Evolutionary conservation across 2,113 vertebrate species (phyloP).

Genomic region (Perccottus glenii): DNA sequence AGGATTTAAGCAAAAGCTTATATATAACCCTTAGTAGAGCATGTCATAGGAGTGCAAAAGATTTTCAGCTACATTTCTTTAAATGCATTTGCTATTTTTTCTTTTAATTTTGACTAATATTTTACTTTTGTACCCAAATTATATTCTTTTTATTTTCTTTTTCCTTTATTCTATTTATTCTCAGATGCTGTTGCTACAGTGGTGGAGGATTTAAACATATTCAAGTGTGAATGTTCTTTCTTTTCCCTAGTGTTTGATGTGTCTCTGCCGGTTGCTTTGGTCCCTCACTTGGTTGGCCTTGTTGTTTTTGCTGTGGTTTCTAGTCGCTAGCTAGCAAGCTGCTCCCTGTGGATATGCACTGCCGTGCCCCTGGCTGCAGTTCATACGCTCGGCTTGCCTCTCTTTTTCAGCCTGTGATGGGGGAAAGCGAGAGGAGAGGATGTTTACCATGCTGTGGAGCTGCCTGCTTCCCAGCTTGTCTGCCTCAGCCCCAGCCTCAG

Average conservation of each 20-base stretch:
- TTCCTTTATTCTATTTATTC: background rate
- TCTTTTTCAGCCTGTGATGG: conserved; percentile 56
- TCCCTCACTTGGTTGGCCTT: conserved; percentile 47
- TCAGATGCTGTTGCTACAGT: conserved; percentile 29
- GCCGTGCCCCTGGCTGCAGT: conserved; percentile 74
- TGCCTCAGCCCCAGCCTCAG: conserved; percentile 67
- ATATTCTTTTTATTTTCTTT: background rate
- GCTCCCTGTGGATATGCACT: conserved; percentile 66
- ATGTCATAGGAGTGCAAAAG: no score
- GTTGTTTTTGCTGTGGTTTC: conserved; percentile 66
- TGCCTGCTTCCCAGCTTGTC: conserved; percentile 71
- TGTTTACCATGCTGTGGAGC: conserved; percentile 73
- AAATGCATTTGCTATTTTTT: background rate
- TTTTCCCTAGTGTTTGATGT: conserved; percentile 39
- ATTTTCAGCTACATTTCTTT: no score
- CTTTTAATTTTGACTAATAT: background rate
- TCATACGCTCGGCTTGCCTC: conserved; percentile 68
- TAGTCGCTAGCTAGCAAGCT: conserved; percentile 62
- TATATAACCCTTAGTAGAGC: no score
- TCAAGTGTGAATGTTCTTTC: conserved; percentile 31
- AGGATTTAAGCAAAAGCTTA: no score
- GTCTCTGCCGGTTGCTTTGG: conserved; percentile 53
- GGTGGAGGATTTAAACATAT: conserved; percentile 29
- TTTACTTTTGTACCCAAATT: background rate
- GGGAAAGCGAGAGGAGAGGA: conserved; percentile 38